These are phyloP conservation scores for Tetramorium alpestre DNA, from an alignment of 1,140 invertebrate genomes.

Conservation along the genomic window DNA sequence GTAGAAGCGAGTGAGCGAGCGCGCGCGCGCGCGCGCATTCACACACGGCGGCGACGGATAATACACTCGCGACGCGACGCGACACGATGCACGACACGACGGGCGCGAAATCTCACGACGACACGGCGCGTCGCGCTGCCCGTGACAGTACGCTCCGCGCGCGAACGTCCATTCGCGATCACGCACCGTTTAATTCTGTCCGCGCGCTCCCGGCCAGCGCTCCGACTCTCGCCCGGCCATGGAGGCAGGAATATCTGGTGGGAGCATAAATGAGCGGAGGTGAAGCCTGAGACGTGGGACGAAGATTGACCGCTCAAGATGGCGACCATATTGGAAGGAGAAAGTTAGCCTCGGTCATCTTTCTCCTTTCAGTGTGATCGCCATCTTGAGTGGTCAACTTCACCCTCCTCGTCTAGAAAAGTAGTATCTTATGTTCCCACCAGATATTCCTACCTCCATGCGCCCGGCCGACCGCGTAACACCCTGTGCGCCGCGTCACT, in stretches of 20 bases:
- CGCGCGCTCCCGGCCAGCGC: constrained; percentile 62
- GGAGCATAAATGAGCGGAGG: too few species aligned
- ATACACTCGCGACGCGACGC: not conserved
- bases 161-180: constrained; percentile 75
- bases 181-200: constrained; percentile 68
- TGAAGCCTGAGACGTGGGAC: too few species aligned
- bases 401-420: too few species aligned
- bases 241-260: too few species aligned
- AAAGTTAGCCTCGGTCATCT: too few species aligned
- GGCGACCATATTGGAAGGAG: too few species aligned
- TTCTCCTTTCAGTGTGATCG: too few species aligned
- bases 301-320: too few species aligned
- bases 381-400: too few species aligned
- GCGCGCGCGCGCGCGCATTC: not conserved
- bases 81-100: constrained; percentile 34
- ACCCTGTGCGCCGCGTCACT: constrained; percentile 35
- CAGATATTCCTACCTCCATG: too few species aligned
- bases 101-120: constrained; percentile 45
- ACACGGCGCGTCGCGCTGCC: constrained; percentile 67
- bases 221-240: constrained; percentile 68
- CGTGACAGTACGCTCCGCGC: constrained; percentile 76
- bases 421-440: too few species aligned
- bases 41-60: not conserved
- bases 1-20: too few species aligned
- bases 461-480: constrained; percentile 72